Evolutionary conservation across 2,797 vertebrate genomes (phyloP).

Genomic region (Takifugu rubripes): DNA sequence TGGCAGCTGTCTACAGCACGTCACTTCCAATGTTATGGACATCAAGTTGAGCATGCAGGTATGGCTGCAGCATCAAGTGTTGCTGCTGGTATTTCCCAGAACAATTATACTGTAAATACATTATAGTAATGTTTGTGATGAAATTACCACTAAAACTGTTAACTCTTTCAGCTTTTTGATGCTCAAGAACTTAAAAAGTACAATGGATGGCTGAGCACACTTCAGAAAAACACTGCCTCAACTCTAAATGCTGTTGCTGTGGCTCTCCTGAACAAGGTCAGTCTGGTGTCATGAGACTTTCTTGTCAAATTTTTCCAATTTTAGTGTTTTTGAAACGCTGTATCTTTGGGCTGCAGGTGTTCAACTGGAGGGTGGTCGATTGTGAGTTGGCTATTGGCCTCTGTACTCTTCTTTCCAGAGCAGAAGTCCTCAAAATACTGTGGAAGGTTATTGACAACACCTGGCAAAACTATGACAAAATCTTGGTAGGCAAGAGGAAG

Average conservation of each 20-base stretch:
- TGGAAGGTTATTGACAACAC: constrained; percentile 91
- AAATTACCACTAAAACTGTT: constrained; percentile 1
- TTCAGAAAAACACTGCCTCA: constrained; percentile 72
- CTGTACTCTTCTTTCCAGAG: constrained; percentile 83
- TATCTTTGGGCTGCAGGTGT: constrained; percentile 75
- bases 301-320: not conserved
- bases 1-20: constrained; percentile 84
- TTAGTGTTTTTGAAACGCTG: not conserved
- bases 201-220: constrained; percentile 62
- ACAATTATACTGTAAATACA: not conserved
- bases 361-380: constrained; percentile 90
- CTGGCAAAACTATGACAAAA: constrained; percentile 93
- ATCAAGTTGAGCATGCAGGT: constrained; percentile 79
- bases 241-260: constrained; percentile 72
- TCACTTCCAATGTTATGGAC: constrained; percentile 82
- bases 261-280: constrained; percentile 64
- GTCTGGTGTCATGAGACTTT: not conserved
- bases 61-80: constrained; percentile 3
- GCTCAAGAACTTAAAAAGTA: constrained; percentile 68
- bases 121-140: not conserved
- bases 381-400: constrained; percentile 87
- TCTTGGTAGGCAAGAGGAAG: constrained; percentile 76
- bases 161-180: constrained; percentile 74
- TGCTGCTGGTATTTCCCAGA: constrained; percentile 1
- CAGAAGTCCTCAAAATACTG: constrained; percentile 82